These are phyloP conservation scores for Nothocercus julius DNA, from an alignment of 2,113 vertebrate genomes.

Conservation along the genomic window DNA sequence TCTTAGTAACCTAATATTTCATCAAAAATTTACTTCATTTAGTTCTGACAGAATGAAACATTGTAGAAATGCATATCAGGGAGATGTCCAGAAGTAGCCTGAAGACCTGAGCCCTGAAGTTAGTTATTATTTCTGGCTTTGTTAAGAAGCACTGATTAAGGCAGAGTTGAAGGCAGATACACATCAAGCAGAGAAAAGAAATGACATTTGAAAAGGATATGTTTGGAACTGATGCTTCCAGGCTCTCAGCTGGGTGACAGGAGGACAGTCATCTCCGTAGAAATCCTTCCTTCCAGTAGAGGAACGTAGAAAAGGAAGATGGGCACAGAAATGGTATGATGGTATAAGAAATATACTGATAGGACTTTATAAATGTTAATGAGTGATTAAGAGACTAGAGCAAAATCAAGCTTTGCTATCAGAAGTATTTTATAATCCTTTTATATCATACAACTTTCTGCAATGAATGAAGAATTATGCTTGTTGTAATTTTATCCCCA, in stretches of 20 bases:
- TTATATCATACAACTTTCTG: background rate
- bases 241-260: background rate
- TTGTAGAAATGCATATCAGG: background rate
- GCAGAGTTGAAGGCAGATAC: background rate
- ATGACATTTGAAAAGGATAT: fast-evolving
- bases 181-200: background rate
- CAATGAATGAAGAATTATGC: background rate
- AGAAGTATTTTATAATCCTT: background rate
- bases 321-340: background rate
- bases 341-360: background rate
- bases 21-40: background rate
- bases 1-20: background rate
- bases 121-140: background rate
- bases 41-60: background rate
- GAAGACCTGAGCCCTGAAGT: background rate
- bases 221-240: background rate
- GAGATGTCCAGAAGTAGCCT: background rate
- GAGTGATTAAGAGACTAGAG: background rate
- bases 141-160: background rate
- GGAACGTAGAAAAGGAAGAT: background rate
- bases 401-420: background rate
- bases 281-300: background rate
- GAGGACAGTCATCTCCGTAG: background rate
- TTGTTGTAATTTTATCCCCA: background rate
- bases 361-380: background rate